Conservation (phyloP, 2,113 vertebrate genomes). For the Chionis minor region DNA sequence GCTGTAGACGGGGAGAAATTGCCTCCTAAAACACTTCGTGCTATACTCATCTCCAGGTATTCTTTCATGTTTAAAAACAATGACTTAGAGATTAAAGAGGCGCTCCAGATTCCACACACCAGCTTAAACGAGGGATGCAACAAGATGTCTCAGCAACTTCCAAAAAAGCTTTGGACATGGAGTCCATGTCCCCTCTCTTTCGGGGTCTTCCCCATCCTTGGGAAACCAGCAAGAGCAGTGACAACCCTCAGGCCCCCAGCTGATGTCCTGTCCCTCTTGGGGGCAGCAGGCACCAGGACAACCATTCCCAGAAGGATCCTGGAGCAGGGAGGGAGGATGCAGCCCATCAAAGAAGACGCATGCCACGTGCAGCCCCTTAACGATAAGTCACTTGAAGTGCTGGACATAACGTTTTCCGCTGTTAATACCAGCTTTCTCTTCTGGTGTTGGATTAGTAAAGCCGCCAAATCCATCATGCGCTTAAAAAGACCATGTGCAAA, state of each 20-base stretch:
- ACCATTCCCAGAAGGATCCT: not conserved
- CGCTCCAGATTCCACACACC: not conserved
- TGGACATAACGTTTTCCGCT: not conserved
- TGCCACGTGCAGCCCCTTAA: not conserved
- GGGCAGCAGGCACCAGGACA: not conserved
- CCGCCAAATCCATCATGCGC: not conserved
- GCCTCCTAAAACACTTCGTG: not conserved
- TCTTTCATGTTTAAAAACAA: conserved; percentile 31
- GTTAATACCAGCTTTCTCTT: not conserved
- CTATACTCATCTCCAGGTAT: not conserved
- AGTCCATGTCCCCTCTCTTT: not conserved
- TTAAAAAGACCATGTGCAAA: conserved; percentile 12
- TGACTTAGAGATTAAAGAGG: not conserved
- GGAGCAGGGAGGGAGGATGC: not conserved
- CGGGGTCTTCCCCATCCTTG: not conserved
- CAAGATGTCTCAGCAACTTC: not conserved
- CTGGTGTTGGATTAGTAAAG: conserved; percentile 20
- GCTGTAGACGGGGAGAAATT: not conserved
- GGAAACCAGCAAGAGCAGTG: not conserved
- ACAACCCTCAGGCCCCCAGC: not conserved
- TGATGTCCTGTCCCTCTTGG: not conserved
- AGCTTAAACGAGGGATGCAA: not conserved
- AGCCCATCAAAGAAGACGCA: not conserved
- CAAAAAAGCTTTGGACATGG: not conserved
- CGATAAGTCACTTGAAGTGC: not conserved